Evolutionary conservation across 2,113 vertebrate genomes (phyloP), one percentile per base, ranked within the genome.

Genomic region (Uropsilus gracilis): DNA sequence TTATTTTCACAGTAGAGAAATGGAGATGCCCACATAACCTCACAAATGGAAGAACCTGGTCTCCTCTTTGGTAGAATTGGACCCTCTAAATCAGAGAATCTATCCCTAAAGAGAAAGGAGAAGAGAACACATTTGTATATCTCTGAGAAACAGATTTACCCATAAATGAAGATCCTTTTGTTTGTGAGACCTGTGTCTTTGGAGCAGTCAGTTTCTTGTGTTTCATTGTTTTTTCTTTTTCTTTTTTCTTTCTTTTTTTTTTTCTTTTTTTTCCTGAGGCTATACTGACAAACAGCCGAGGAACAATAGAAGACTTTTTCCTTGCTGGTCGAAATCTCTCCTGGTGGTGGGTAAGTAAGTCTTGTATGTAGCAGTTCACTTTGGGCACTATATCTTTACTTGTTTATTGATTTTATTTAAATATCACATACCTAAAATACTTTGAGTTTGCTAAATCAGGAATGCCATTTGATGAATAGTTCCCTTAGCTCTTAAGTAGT

Each of bases 301-400:
- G 98, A 82, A 99, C 98, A 0, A 98, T 99, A 0, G 98, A 98
- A 48, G 99, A 98, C 12, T 99, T 98, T 98, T 99, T 99, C 97
- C 97, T 99, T 24, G 99, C 99, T 3, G 98, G 98, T 26, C 98
- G 98, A 63, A 99, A 98, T 82, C 99, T 99, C 97, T 96, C 98
- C 59, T 99, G 99, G 99, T 99, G 98, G 98, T 98, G 98, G 91
- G 99, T 99, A 96, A 97, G 99, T 98, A 34, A 13, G 20, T 3
- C 44, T 86, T 32, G 16, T 2, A 1, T 22, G 18, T 61, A 42
- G n/a, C 8, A 20, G 3, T 48, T 44, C 72, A 26, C 39, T 20
- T 17, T 0, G n/a, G 53, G 22, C 3, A n/a, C 39, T 30, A 0
- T 20, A 3, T 42, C 1, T 17, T 46, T 39, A 14, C 44, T 44